Conservation (phyloP, 2,797 vertebrate species). For the Parauchenoglanis ngamensis region DNA sequence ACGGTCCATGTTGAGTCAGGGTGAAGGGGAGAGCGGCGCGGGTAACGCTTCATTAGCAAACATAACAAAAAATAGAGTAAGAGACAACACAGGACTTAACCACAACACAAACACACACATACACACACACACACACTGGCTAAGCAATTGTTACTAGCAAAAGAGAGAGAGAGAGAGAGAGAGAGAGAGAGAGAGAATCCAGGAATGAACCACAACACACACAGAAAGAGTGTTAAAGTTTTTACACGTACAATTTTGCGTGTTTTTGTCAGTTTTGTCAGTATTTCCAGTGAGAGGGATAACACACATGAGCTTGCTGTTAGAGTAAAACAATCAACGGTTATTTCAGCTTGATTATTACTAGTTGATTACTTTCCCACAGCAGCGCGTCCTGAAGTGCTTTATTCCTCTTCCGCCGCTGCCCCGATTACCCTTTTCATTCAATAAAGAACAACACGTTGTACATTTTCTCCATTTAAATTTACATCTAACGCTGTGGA, state of each 20-base stretch:
- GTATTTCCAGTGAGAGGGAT: not conserved
- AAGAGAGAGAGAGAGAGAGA: not conserved
- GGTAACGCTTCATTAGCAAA: constrained; percentile 51
- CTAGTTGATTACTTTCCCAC: not conserved
- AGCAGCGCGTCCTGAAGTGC: not conserved
- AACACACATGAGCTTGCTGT: not conserved
- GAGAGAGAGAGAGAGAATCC: constrained; percentile 9
- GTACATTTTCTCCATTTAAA: too few relatives aligned
- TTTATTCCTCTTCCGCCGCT: not conserved
- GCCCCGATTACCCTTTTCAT: not conserved
- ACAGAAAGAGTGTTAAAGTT: not conserved
- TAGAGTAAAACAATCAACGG: not conserved
- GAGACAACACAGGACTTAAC: constrained; percentile 6
- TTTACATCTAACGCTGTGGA: not conserved
- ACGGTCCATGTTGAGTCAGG: constrained; percentile 11
- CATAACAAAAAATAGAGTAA: constrained; percentile 38
- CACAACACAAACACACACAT: not conserved
- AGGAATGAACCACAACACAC: not conserved
- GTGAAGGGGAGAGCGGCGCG: constrained; percentile 21
- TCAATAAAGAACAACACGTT: not conserved
- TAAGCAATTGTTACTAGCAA: not conserved
- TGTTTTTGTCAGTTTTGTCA: not conserved
- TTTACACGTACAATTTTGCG: not conserved
- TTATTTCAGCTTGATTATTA: not conserved
- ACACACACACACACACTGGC: not conserved